These are phyloP conservation scores for Gnathonemus echidnorhynchus DNA, from an alignment of 2,113 vertebrate genomes.

Conservation along the genomic window DNA sequence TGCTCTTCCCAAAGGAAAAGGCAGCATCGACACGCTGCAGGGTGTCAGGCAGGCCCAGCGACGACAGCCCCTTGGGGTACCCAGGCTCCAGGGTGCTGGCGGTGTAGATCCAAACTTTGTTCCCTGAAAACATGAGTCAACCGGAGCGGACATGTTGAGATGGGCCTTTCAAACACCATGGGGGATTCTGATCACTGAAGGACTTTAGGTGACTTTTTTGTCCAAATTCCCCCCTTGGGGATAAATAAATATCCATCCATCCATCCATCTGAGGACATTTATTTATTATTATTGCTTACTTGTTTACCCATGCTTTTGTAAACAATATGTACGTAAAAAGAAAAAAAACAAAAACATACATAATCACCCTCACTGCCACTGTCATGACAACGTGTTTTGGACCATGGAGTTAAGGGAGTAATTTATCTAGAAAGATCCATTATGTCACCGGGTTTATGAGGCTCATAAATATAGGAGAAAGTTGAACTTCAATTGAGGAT, in stretches of 20 bases:
- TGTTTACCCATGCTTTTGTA: neutral
- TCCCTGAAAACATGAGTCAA: constrained; percentile 59
- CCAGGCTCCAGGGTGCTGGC: constrained; percentile 79
- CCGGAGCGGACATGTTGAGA: neutral
- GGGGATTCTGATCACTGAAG: neutral
- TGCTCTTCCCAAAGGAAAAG: constrained; percentile 88
- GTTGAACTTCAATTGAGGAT: neutral
- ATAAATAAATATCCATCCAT: no score
- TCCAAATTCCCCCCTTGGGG: no score
- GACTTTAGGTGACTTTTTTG: no score
- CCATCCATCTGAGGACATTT: neutral
- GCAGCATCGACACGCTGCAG: constrained; percentile 77
- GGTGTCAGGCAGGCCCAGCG: constrained; percentile 75
- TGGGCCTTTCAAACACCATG: neutral
- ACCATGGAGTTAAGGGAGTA: neutral
- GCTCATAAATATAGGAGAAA: neutral
- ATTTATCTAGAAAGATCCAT: neutral
- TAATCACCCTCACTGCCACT: neutral
- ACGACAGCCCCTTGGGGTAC: constrained; percentile 82
- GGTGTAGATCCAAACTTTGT: constrained; percentile 87
- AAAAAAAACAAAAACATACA: neutral
- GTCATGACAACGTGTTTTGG: neutral
- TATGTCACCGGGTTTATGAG: neutral
- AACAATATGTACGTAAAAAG: neutral
- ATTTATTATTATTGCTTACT: neutral